Conservation (phyloP, 1,140 invertebrate genomes). For the Chrysoperla carnea region DNA sequence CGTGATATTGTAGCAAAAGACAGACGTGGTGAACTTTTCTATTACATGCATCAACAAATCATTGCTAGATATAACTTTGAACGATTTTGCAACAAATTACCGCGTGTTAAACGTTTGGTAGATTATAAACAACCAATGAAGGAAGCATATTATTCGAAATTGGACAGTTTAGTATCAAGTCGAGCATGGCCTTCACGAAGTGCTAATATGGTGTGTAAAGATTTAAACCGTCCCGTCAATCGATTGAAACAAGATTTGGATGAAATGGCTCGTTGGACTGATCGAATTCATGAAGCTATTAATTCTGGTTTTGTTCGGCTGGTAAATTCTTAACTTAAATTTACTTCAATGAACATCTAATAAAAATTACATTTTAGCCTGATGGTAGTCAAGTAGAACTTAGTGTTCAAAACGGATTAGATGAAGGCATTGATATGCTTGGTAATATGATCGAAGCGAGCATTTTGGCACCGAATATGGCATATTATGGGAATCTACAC, state of each 20-base stretch:
- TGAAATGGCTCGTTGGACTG: conserved; percentile 53
- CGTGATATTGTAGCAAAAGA: conserved; percentile 44
- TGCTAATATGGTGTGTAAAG: conserved; percentile 33
- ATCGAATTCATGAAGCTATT: conserved; percentile 56
- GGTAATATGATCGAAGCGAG: conserved; percentile 64
- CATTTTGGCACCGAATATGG: conserved; percentile 44
- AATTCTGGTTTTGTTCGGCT: conserved; percentile 39
- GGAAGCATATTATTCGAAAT: not conserved
- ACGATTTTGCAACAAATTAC: conserved; percentile 18
- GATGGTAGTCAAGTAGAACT: too few species aligned
- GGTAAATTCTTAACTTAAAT: too few species aligned
- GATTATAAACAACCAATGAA: not conserved
- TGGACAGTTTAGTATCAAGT: conserved; percentile 28
- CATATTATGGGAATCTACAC: conserved; percentile 53
- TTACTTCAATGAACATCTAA: too few species aligned
- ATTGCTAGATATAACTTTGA: conserved; percentile 29
- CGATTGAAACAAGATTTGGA: conserved; percentile 44
- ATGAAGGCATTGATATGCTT: conserved; percentile 56
- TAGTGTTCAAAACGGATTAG: not conserved
- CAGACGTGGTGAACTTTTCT: conserved; percentile 56
- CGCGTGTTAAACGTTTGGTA: not conserved
- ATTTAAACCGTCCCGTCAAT: conserved; percentile 46
- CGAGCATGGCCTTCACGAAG: conserved; percentile 42
- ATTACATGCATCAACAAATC: conserved; percentile 63
- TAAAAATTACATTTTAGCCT: not conserved